Percentiles rank a stretch among this genome's conserved stretches.
Conservation (phyloP, 2,888 invertebrate species). For the Orthonychiurus folsomi region DNA sequence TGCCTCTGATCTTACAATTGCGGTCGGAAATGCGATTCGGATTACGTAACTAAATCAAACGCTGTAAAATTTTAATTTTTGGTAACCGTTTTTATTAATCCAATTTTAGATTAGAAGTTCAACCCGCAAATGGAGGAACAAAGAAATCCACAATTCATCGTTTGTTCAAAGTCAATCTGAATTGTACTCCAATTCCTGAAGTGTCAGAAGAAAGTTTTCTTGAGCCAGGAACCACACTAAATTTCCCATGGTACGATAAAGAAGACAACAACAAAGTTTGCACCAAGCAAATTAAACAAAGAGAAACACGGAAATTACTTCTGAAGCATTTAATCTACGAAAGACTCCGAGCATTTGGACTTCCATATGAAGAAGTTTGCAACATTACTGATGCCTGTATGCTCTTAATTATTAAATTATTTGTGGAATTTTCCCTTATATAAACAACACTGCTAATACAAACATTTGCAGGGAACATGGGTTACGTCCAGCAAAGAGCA, state of each 20-base stretch:
- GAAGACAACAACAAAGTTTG: neutral
- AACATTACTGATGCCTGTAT: conserved; percentile 25
- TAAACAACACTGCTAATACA: no score
- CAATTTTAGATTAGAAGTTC: neutral
- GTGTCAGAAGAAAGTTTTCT: neutral
- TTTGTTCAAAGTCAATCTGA: neutral
- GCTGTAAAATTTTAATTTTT: neutral
- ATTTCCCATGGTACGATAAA: neutral
- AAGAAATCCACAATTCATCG: neutral
- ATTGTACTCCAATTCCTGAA: neutral
- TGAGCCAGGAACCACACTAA: neutral
- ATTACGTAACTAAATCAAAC: neutral
- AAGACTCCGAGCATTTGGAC: conserved; percentile 6
- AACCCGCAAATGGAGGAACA: neutral
- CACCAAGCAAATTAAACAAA: neutral
- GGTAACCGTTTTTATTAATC: neutral
- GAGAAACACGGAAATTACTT: conserved; percentile 9
- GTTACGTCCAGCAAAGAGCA: conserved; percentile 12
- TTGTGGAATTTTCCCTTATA: neutral
- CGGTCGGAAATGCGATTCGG: neutral
- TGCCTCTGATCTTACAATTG: neutral
- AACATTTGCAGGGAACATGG: conserved; percentile 12
- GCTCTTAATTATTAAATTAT: neutral
- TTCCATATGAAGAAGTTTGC: conserved; percentile 5
- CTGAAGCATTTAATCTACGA: conserved; percentile 11